Conservation (phyloP, 2,113 vertebrate species). For the Eubucco bourcierii region DNA sequence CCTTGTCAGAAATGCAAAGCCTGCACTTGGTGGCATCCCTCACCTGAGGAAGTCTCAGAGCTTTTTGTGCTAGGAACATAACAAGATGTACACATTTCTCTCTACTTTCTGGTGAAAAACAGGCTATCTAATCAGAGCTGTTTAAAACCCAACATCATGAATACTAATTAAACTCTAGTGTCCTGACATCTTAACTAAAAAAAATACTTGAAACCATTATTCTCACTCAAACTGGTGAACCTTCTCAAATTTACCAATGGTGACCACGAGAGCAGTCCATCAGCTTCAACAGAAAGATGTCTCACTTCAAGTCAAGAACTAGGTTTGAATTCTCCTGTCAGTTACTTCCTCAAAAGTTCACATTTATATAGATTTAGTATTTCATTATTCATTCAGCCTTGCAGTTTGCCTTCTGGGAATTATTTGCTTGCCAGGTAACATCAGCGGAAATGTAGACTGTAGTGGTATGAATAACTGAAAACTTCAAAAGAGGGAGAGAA, state of each 20-base stretch:
- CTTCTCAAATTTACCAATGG: neutral
- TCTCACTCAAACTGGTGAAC: neutral
- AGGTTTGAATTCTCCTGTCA: neutral
- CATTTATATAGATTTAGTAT: neutral
- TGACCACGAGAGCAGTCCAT: neutral
- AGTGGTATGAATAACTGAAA: neutral
- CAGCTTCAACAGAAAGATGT: neutral
- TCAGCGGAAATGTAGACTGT: neutral
- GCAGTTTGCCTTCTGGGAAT: neutral
- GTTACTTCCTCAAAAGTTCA: neutral
- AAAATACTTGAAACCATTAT: neutral
- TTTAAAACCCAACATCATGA: neutral
- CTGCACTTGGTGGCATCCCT: neutral
- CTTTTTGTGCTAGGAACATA: neutral
- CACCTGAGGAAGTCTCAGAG: neutral
- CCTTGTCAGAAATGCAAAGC: neutral
- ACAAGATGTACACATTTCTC: neutral
- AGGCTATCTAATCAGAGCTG: neutral
- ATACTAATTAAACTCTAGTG: neutral
- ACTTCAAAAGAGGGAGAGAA: neutral
- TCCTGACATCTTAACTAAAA: neutral
- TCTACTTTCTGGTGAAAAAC: neutral
- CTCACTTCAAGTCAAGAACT: neutral
- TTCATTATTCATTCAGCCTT: neutral
- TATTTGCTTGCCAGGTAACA: neutral